A percentile compares a stretch with the other conserved stretches of the same genome.
Evolutionary conservation across 2,888 invertebrate genomes (phyloP).

Genomic region (Lacanobia oleracea): DNA sequence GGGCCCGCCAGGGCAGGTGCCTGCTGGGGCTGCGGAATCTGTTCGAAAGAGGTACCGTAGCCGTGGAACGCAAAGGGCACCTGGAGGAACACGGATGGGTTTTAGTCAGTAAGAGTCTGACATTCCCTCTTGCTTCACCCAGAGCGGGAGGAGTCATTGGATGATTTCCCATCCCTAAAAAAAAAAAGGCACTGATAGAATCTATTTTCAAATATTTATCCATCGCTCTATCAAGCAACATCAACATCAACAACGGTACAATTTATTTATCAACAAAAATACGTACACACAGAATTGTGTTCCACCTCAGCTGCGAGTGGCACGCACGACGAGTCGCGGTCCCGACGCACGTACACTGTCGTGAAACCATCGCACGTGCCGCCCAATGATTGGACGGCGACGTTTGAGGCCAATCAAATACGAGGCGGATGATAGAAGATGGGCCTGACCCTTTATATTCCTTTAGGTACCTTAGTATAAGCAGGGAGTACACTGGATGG

Average conservation of each 20-base stretch:
- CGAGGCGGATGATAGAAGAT: slow-evolving; percentile 19
- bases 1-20: no score
- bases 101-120: no score
- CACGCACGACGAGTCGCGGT: slow-evolving; percentile 24
- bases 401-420: slow-evolving; percentile 31
- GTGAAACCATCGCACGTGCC: slow-evolving; percentile 31
- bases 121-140: no score
- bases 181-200: no score
- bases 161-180: no score
- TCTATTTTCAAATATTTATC: no score
- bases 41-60: no score
- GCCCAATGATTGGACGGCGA: slow-evolving; percentile 34
- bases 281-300: slow-evolving; percentile 6
- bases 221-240: not conserved
- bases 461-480: not conserved
- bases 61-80: no score
- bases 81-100: no score
- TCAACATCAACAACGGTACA: not conserved
- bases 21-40: no score
- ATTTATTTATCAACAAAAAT: slow-evolving; percentile 15
- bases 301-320: slow-evolving; percentile 5
- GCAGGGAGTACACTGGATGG: no score
- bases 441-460: slow-evolving; percentile 11
- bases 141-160: no score
- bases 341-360: slow-evolving; percentile 26